Base-by-base conservation (phyloP, 2,113 vertebrate genomes). In the Shinisaurus crocodilurus region DNA sequence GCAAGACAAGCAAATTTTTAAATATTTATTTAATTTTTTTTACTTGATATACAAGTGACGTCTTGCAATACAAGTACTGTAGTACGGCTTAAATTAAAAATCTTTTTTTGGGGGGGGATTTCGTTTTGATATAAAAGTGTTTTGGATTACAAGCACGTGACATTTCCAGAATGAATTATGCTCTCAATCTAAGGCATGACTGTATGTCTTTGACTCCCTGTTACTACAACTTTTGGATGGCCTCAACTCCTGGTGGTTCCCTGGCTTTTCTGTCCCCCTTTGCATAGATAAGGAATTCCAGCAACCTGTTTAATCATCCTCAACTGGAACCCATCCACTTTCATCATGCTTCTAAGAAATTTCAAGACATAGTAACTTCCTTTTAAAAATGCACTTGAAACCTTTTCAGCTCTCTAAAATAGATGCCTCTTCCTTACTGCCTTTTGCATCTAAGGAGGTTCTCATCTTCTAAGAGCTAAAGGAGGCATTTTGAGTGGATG, bases 391-490 rank as follows among this genome's bases (percentile, higher is more conserved):
- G 82, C 6, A 43, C 74, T 10, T 37, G 81, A 86, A 83, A 85
- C 89, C 57, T 50, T 60, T 89, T 93, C 57, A 81, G 6, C 84
- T 60, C 60, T 90, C 48, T 82, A 80, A 92, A 40, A 12, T 60
- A 90, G 82, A 23, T 74, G 57, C n/a, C 74, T 90, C 69, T 93
- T 69, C 72, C 8, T 43, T 18, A 91, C 67, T 25, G 57, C 10
- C 75, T 82, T 54, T 88, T 88, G 74, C 77, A 92, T 91, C 88
- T 88, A 86, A 88, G 65, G 84, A 82, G 79, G 88, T 82, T 92
- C 34, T 92, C 85, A 88, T 95, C 72, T 95, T 94, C 89, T 88
- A 94, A 91, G 89, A 92, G 90, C 88, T 37, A 63, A n/a, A 60
- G 70, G 43, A 89, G 60, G 45, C 85, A 89, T 90, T 91, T 69